These are phyloP conservation scores for Drosophila albomicans DNA, from an alignment of 1,140 invertebrate genomes.

Conservation along the genomic window DNA sequence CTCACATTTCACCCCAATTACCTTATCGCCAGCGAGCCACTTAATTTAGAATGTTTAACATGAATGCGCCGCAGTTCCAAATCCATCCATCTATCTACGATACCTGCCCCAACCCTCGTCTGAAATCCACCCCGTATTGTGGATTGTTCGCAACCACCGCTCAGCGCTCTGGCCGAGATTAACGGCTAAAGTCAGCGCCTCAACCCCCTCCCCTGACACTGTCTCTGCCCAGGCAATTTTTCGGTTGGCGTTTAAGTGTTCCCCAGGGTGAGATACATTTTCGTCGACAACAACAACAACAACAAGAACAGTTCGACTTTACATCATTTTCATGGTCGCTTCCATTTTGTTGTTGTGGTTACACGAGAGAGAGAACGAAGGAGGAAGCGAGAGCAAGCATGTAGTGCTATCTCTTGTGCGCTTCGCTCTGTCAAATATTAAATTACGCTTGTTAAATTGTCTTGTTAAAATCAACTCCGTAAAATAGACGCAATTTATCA, in stretches of 20 bases:
- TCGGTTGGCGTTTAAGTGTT: conserved; percentile 83
- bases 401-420: conserved; percentile 5
- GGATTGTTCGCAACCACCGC: conserved; percentile 37
- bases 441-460: conserved; percentile 85
- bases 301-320: conserved; percentile 63
- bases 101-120: conserved; percentile 3
- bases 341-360: conserved; percentile 79
- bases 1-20: conserved; percentile 84
- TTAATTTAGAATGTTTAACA: conserved; percentile 84
- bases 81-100: conserved; percentile 10
- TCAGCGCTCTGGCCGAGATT: conserved; percentile 60
- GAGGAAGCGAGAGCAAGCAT: conserved; percentile 11
- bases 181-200: conserved; percentile 78
- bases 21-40: conserved; percentile 80
- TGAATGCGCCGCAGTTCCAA: conserved; percentile 52
- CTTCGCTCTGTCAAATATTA: conserved; percentile 82
- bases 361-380: conserved; percentile 36
- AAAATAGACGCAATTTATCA: conserved; percentile 84
- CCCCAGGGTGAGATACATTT: conserved; percentile 84
- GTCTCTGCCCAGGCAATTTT: conserved; percentile 68
- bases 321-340: conserved; percentile 81
- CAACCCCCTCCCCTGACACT: conserved; percentile 1
- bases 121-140: conserved; percentile 53
- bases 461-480: conserved; percentile 84
- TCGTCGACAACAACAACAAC: conserved; percentile 51